Evolutionary conservation across 2,113 vertebrate species (phyloP).

Genomic region (Pholis gunnellus): DNA sequence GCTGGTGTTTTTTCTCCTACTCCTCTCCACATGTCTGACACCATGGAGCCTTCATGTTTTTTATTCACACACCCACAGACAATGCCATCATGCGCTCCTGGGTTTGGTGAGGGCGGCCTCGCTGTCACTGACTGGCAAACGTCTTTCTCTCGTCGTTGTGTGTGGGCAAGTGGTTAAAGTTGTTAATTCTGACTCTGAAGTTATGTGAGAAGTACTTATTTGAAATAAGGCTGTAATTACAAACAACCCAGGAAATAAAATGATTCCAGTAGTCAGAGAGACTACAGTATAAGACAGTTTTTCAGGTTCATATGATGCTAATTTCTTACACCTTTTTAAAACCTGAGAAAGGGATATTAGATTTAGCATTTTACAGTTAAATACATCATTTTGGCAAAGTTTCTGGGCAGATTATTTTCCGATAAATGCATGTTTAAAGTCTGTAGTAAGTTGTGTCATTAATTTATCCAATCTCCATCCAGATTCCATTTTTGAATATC

Average conservation of each 20-base stretch:
- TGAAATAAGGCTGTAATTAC: conserved; percentile 24
- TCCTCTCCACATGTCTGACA: conserved; percentile 79
- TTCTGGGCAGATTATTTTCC: background rate
- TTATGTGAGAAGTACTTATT: conserved; percentile 49
- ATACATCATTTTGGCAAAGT: background rate
- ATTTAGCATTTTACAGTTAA: background rate
- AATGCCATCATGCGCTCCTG: conserved; percentile 68
- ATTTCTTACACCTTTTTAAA: background rate
- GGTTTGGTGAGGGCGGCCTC: conserved; percentile 62
- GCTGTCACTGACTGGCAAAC: conserved; percentile 69
- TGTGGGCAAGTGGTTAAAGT: conserved; percentile 53
- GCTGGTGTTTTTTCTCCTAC: conserved; percentile 75
- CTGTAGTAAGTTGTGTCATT: background rate
- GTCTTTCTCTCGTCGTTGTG: conserved; percentile 62
- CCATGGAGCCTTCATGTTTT: conserved; percentile 70
- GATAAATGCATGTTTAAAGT: background rate
- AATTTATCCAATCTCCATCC: background rate
- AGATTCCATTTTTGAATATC: conserved; percentile 10
- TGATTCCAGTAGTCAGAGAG: conserved; percentile 4
- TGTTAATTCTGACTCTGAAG: conserved; percentile 31
- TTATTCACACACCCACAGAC: conserved; percentile 68
- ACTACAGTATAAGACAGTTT: background rate
- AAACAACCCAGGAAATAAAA: conserved; percentile 1
- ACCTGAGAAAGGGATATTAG: background rate
- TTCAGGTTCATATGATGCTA: background rate